phyloP scores from a whole-genome alignment of 30 jellyfish, hydroid and myxozoan species.

The Aurelia aurita region DNA sequence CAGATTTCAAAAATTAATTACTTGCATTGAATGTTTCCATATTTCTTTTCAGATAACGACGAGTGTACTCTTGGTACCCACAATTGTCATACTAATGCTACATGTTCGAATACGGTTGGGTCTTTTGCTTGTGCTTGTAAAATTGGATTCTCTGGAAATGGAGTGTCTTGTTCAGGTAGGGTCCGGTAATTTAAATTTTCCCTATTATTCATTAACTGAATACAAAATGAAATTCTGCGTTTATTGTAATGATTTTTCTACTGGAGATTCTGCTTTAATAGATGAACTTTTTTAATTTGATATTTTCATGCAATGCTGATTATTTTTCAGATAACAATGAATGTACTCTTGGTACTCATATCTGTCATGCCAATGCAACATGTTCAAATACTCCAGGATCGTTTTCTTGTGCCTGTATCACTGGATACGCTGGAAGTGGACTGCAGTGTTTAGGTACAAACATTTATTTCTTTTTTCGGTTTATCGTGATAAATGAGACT shows the following conservation, averaged over 20 bases:
- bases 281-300: not conserved
- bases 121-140: conserved; percentile 18
- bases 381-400: conserved; percentile 36
- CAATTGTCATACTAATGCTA: conserved; percentile 18
- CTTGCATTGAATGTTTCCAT: no score
- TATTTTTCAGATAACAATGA: not conserved
- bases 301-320: no score
- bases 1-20: no score
- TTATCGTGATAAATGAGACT: no score
- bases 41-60: not conserved
- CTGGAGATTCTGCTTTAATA: no score
- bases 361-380: conserved; percentile 27
- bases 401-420: conserved; percentile 9
- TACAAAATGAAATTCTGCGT: no score
- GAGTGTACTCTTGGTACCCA: conserved; percentile 9
- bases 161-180: not conserved
- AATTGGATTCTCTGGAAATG: conserved; percentile 3
- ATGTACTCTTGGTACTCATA: conserved; percentile 13
- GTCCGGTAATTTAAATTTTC: no score
- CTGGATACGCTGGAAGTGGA: conserved; percentile 29
- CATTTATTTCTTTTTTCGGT: no score
- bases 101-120: conserved; percentile 3
- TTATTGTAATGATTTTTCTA: no score
- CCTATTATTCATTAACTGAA: no score
- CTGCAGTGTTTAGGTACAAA: no score